Percentiles rank a stretch among this genome's conserved stretches.
Conservation (phyloP, 1,140 invertebrate species). For the Macrosteles quadrilineatus region DNA sequence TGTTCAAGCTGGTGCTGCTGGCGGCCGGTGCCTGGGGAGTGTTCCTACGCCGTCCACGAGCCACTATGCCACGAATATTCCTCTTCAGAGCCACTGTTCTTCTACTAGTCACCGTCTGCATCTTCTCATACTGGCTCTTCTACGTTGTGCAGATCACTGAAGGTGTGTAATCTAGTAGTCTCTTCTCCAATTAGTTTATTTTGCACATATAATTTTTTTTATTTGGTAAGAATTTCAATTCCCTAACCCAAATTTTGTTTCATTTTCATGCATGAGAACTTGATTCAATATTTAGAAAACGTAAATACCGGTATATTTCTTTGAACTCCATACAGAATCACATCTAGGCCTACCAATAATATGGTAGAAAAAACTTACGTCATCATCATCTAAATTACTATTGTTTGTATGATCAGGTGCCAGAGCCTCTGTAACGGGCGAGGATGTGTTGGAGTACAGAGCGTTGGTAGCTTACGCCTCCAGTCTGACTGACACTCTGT, state of each 20-base stretch:
- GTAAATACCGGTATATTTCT: too few species aligned
- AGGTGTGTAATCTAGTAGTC: conserved; percentile 34
- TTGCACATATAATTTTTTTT: conserved; percentile 1
- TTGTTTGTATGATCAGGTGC: conserved; percentile 68
- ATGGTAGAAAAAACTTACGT: too few species aligned
- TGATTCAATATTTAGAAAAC: background rate
- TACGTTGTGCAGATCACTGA: conserved; percentile 79
- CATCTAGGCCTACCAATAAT: too few species aligned
- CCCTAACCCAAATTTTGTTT: conserved; percentile 7
- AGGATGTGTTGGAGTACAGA: conserved; percentile 78
- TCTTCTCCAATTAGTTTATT: conserved; percentile 13
- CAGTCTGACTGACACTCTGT: conserved; percentile 86
- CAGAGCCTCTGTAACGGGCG: conserved; percentile 72
- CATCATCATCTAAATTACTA: too few species aligned
- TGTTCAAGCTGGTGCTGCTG: conserved; percentile 90
- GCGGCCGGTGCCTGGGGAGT: conserved; percentile 91
- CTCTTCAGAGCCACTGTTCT: conserved; percentile 86
- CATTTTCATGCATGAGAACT: background rate
- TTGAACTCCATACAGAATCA: too few species aligned
- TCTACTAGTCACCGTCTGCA: conserved; percentile 87
- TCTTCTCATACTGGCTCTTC: conserved; percentile 96
- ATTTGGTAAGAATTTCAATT: too few species aligned
- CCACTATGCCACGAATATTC: conserved; percentile 92
- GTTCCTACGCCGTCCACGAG: conserved; percentile 71
- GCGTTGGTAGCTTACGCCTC: conserved; percentile 88